phyloP scores from a whole-genome alignment of 2,113 vertebrate species.

The Gorsachius goisagi region DNA sequence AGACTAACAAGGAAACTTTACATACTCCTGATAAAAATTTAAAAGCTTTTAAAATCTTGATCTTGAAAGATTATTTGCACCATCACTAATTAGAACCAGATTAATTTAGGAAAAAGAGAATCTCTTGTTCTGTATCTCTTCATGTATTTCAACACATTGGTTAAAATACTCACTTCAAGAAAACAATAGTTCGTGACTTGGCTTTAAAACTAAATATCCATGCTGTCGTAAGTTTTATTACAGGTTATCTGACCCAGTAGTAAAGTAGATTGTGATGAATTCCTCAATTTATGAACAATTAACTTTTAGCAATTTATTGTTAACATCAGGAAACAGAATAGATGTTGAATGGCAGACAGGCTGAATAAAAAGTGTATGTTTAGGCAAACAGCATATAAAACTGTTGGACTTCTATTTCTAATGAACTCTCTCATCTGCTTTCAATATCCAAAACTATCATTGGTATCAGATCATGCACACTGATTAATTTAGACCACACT shows the following conservation, averaged over 20 bases:
- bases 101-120: not conserved
- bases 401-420: not conserved
- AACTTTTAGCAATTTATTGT: not conserved
- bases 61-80: not conserved
- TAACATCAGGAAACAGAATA: not conserved
- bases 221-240: not conserved
- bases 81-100: not conserved
- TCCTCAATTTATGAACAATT: conserved; percentile 27
- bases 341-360: not conserved
- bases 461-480: not conserved
- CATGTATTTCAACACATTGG: not conserved
- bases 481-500: conserved; percentile 12
- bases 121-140: not conserved
- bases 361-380: not conserved
- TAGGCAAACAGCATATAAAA: not conserved
- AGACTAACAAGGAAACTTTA: not conserved
- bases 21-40: not conserved
- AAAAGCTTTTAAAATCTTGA: not conserved
- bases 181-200: conserved; percentile 7
- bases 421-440: conserved; percentile 38
- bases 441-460: conserved; percentile 28
- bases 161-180: not conserved
- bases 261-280: conserved; percentile 1
- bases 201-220: not conserved
- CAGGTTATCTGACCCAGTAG: not conserved